Conservation (phyloP, 2,113 vertebrate species). For the Numida meleagris region DNA sequence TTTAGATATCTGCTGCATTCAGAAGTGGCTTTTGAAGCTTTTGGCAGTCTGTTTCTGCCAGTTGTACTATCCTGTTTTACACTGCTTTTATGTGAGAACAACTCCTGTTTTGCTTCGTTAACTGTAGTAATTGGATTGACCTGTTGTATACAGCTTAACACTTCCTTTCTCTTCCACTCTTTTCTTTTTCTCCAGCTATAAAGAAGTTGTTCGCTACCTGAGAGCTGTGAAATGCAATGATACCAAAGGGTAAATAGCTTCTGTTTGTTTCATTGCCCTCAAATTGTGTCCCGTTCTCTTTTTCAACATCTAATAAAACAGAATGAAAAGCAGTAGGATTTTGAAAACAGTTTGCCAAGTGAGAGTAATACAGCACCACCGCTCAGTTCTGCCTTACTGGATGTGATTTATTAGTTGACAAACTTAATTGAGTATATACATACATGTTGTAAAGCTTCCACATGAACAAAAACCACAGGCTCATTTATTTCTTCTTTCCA, state of each 20-base stretch:
- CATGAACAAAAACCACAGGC: not conserved
- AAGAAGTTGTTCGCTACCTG: conserved; percentile 68
- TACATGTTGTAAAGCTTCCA: not conserved
- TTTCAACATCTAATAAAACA: not conserved
- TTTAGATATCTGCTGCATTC: not conserved
- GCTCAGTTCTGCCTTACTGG: not conserved
- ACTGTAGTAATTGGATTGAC: not conserved
- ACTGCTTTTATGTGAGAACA: not conserved
- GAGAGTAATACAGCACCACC: not conserved
- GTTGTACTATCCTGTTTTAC: not conserved
- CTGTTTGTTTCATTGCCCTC: not conserved
- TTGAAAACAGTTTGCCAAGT: not conserved
- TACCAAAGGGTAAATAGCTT: not conserved
- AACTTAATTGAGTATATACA: not conserved
- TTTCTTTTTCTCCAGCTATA: conserved; percentile 41
- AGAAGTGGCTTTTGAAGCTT: not conserved
- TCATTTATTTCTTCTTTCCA: not conserved
- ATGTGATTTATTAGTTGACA: not conserved
- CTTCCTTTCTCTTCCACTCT: not conserved
- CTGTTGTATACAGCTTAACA: not conserved
- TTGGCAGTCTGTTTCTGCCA: not conserved
- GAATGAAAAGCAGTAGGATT: not conserved
- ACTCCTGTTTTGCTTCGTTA: not conserved
- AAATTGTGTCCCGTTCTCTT: not conserved
- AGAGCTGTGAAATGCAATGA: conserved; percentile 64